Percentiles rank a stretch among this genome's conserved stretches.
Conservation (phyloP, 1,140 invertebrate genomes). For the Cotesia vestalis region DNA sequence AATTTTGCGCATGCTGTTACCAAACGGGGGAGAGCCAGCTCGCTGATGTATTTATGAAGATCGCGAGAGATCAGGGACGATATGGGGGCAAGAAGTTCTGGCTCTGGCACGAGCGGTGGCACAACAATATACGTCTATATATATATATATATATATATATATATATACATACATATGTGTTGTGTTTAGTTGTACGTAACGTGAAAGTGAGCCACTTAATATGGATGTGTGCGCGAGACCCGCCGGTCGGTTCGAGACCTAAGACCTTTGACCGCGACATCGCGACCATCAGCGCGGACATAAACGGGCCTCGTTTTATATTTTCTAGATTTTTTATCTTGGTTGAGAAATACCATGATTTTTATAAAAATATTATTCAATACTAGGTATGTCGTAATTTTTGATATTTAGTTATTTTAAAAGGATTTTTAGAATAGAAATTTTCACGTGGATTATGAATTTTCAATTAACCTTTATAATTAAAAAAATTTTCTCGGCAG, state of each 20-base stretch:
- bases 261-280: slow-evolving; percentile 52
- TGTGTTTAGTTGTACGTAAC: slow-evolving; percentile 4
- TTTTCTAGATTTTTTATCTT: not conserved
- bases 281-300: slow-evolving; percentile 48
- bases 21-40: no score
- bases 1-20: no score
- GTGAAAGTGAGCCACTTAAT: slow-evolving; percentile 56
- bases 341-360: slow-evolving; percentile 2
- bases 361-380: not conserved
- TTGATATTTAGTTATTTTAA: no score
- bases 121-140: slow-evolving; percentile 11
- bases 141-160: no score
- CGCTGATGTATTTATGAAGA: slow-evolving; percentile 1
- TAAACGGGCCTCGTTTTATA: slow-evolving; percentile 4
- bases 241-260: slow-evolving; percentile 43
- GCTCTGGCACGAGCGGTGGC: slow-evolving; percentile 22
- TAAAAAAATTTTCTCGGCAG: no score
- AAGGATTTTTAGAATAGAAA: no score
- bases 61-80: slow-evolving; percentile 41
- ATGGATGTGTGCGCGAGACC: slow-evolving; percentile 54
- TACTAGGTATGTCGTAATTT: no score
- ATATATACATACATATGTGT: no score
- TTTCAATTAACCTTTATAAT: no score
- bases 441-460: no score
- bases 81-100: not conserved